Percentiles rank a stretch among this genome's conserved stretches.
Conservation (phyloP, 2,113 vertebrate genomes). For the Alectura lathami region DNA sequence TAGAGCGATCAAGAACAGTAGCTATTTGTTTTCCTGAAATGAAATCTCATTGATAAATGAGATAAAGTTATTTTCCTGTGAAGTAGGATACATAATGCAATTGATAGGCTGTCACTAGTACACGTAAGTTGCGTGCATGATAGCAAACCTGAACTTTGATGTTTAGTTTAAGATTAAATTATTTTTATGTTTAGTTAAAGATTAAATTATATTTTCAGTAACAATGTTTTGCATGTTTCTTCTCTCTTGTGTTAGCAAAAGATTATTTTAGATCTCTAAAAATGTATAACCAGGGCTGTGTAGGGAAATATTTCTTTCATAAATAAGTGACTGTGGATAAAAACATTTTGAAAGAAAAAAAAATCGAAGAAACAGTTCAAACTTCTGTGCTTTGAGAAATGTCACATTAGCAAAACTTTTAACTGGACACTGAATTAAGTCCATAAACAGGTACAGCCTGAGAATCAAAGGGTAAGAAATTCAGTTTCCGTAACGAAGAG, state of each 20-base stretch:
- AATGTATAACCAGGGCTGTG: neutral
- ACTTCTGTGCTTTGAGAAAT: neutral
- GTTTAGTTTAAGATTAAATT: neutral
- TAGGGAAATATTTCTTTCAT: neutral
- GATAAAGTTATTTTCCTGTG: neutral
- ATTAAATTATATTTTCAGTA: neutral
- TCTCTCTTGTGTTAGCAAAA: neutral
- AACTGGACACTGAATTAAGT: neutral
- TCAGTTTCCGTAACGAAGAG: neutral
- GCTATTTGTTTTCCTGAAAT: neutral
- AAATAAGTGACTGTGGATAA: neutral
- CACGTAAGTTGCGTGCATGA: rapidly evolving
- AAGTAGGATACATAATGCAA: neutral
- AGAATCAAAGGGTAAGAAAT: neutral
- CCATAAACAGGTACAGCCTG: neutral
- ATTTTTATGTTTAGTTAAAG: neutral
- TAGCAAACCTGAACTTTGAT: neutral
- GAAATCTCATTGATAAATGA: neutral
- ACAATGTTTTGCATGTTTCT: neutral
- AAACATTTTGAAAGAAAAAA: neutral
- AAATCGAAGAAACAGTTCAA: neutral
- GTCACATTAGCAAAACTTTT: neutral
- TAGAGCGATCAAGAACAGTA: neutral
- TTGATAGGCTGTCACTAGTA: neutral
- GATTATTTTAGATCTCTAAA: neutral